These are phyloP conservation scores for Xyrichtys novacula DNA, from an alignment of 2,797 vertebrate species.

Conservation along the genomic window DNA sequence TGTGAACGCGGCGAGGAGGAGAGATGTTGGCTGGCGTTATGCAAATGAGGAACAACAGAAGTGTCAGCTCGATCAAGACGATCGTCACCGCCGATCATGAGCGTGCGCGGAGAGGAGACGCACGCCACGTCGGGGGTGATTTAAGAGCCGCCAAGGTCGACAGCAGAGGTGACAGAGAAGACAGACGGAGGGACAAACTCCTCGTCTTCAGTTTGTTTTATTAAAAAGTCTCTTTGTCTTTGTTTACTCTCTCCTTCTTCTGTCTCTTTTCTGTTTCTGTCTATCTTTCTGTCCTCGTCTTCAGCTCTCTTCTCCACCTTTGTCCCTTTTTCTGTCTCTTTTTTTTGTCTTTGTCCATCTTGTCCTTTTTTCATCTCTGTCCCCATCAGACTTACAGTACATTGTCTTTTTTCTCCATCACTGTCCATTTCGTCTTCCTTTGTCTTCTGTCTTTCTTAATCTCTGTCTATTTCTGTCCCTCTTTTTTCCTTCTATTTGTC, in stretches of 20 bases:
- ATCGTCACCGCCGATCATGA: no score
- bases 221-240: constrained; percentile 2
- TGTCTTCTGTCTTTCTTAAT: neutral
- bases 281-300: no score
- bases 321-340: no score
- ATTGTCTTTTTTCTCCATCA: no score
- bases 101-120: no score
- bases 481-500: neutral
- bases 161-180: constrained; percentile 27
- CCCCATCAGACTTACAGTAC: no score
- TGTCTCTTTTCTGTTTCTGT: no score
- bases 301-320: no score
- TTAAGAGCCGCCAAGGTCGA: constrained; percentile 22
- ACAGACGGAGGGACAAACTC: constrained; percentile 27
- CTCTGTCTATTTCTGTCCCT: neutral
- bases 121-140: neutral
- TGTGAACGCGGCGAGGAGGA: constrained; percentile 29
- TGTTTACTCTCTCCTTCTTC: neutral
- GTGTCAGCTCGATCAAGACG: constrained; percentile 35
- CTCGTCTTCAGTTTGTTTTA: constrained; percentile 45
- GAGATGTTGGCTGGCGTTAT: constrained; percentile 45
- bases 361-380: no score
- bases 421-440: no score
- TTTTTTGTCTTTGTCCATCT: no score
- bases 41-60: constrained; percentile 55